Evolutionary conservation across 1,140 invertebrate species (phyloP).

Genomic region (Formica exsecta): DNA sequence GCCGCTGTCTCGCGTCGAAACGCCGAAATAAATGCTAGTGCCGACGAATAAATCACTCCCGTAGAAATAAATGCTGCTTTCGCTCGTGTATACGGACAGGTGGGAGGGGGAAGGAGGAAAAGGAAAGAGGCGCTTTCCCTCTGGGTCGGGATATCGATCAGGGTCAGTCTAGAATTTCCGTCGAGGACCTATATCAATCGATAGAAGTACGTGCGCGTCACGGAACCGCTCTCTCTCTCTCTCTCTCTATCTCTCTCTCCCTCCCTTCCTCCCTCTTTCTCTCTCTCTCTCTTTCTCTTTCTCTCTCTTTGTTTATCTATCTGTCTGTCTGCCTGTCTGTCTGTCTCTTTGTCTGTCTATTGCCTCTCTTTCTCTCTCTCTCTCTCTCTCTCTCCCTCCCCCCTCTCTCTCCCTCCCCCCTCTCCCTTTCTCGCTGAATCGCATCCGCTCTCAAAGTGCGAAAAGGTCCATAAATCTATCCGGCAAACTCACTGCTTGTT

Average conservation of each 20-base stretch:
- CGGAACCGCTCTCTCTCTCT: constrained; percentile 40
- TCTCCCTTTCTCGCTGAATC: constrained; percentile 18
- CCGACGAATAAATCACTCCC: constrained; percentile 63
- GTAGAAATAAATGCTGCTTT: constrained; percentile 65
- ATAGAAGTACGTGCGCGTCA: constrained; percentile 58
- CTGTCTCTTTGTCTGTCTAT: no score
- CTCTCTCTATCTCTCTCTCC: no score
- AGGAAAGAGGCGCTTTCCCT: not conserved
- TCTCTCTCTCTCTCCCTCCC: not conserved
- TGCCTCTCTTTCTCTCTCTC: not conserved
- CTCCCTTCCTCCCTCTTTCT: no score
- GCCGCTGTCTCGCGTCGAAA: constrained; percentile 45
- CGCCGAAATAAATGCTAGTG: constrained; percentile 61
- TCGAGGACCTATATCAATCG: constrained; percentile 63
- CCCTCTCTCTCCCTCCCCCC: not conserved
- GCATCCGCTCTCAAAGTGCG: not conserved
- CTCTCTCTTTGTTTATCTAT: no score
- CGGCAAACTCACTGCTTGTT: constrained; percentile 38
- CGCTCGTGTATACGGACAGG: constrained; percentile 49
- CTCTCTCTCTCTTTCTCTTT: no score
- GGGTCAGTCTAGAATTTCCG: constrained; percentile 67
- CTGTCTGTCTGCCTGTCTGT: no score
- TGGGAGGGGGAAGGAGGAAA: not conserved
- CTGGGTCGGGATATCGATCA: constrained; percentile 63
- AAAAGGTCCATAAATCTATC: constrained; percentile 56